phyloP scores from a whole-genome alignment of 1,140 invertebrate genomes.

The Nomia melanderi region DNA sequence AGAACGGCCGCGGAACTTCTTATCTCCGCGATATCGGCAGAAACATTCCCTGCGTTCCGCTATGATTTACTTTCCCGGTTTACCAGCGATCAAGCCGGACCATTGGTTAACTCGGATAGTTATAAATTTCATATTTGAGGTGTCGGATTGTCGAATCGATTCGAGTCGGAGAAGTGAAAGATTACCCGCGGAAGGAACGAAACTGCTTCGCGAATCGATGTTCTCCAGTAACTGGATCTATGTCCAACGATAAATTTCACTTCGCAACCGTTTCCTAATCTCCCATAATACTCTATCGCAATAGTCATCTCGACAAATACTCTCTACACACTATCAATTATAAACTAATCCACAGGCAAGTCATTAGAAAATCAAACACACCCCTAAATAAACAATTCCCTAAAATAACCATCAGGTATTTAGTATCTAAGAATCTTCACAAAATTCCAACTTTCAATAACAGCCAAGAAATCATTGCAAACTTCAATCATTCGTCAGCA shows the following conservation, averaged over 20 bases:
- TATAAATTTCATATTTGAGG: slow-evolving; percentile 34
- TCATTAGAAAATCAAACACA: no score
- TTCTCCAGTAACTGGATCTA: background rate
- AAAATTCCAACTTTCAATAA: no score
- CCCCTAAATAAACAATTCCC: no score
- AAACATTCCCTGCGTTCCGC: slow-evolving; percentile 16
- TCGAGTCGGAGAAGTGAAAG: background rate
- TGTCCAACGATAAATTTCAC: background rate
- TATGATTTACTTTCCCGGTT: slow-evolving; percentile 29
- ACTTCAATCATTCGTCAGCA: no score
- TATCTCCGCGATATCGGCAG: slow-evolving; percentile 25
- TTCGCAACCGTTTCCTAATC: no score
- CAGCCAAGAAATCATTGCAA: no score
- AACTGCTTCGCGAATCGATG: slow-evolving; percentile 3
- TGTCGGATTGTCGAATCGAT: background rate
- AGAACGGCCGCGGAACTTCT: slow-evolving; percentile 26
- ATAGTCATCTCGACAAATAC: no score
- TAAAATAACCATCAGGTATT: no score
- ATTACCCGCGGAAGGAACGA: slow-evolving; percentile 10
- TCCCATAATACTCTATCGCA: no score
- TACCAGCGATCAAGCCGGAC: slow-evolving; percentile 1
- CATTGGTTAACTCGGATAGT: background rate
- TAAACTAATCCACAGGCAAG: no score
- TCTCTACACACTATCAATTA: no score
- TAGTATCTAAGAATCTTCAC: no score